A percentile compares a stretch with the other conserved stretches of the same genome.
phyloP scores from a whole-genome alignment of 2,888 invertebrate genomes.

The Limnephilus lunatus region DNA sequence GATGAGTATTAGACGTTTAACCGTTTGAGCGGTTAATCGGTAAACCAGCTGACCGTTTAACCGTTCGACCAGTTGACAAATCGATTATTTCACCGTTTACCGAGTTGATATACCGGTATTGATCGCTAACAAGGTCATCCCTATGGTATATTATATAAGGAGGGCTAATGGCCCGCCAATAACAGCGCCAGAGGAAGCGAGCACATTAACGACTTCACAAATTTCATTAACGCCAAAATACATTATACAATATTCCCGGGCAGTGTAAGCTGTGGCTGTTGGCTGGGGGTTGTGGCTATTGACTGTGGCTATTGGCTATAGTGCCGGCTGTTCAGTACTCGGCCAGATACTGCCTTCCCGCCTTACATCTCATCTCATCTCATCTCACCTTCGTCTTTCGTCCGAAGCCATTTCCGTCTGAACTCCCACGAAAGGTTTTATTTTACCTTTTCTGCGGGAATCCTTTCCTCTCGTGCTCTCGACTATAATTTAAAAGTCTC shows the following conservation, averaged over 20 bases:
- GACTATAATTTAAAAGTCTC: slow-evolving; percentile 27
- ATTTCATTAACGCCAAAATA: slow-evolving; percentile 28
- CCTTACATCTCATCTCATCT: background rate
- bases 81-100: no score
- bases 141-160: background rate
- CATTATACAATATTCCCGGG: slow-evolving; percentile 18
- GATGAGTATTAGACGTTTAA: background rate
- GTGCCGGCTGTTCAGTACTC: background rate
- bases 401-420: background rate
- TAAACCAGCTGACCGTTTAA: background rate
- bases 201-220: slow-evolving; percentile 24
- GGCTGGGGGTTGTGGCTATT: background rate
- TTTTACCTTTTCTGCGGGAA: background rate
- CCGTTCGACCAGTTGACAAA: no score
- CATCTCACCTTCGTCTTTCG: background rate
- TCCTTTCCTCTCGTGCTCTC: background rate
- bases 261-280: background rate
- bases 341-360: slow-evolving; percentile 5
- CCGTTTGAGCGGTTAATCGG: background rate
- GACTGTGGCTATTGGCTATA: background rate
- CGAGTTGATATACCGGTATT: no score
- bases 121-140: no score
- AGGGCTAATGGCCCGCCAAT: background rate
- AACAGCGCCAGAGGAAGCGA: background rate
- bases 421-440: background rate